Evolutionary conservation across 2,797 vertebrate species (phyloP), one percentile per base, ranked within the genome.

Genomic region (Xenopus petersii): DNA sequence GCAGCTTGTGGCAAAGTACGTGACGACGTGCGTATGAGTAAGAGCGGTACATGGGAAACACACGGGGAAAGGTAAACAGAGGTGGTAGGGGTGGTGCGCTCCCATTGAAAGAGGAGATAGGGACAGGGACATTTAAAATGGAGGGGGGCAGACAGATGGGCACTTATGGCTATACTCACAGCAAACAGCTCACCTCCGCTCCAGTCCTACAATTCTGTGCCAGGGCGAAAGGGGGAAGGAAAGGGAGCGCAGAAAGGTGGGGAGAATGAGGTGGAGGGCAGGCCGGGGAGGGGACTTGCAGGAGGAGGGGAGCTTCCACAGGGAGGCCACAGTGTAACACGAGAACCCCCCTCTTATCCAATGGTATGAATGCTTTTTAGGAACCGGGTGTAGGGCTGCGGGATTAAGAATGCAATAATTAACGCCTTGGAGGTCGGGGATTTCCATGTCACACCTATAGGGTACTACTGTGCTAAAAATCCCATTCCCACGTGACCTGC

Each of bases 91-190:
- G 49, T 51, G n/a, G 26, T 4, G 55, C 8, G 36, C 46, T 12
- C 26, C 1, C 11, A 12, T 12, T 9, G 6, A 64, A 42, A 13
- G 47, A 61, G 56, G 54, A 13, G 12, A 36, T 15, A 51, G 49
- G 46, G 48, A 42, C 26, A 79, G 86, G 84, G 36, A 84, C 84
- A 86, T 15, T 0, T 55, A 33, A 17, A 86, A 85, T 84, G 90
- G 13, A 12, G 6, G 16, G 21, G 10, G 16, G 24, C 12, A 65
- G 11, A 55, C 1, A 60, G 49, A 17, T 12, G 7, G 13, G 26
- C 6, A 4, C 48, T 16, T 26, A 71, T 16, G 10, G 12, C 5
- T 55, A 36, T 36, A n/a, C 58, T 72, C 64, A 72, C 75, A 64
- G 66, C 58, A 55, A 7, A 48, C 49, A 51, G 56, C n/a, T 12